These are phyloP conservation scores for Galemys pyrenaicus DNA, from an alignment of 2,113 vertebrate genomes.

Conservation along the genomic window DNA sequence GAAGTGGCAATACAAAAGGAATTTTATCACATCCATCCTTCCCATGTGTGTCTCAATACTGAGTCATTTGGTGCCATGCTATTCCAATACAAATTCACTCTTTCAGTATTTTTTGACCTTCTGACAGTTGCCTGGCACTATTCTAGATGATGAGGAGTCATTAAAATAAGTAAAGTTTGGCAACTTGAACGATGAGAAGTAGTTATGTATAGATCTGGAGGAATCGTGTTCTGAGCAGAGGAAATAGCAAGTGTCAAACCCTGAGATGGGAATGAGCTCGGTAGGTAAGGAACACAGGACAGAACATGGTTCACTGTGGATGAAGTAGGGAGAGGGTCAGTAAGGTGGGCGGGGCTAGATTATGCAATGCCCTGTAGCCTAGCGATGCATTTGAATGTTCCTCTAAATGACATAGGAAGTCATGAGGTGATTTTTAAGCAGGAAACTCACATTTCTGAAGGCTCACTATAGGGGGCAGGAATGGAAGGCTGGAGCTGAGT, in stretches of 20 bases:
- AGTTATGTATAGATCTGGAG: background rate
- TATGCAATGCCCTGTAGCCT: background rate
- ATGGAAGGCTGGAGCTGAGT: background rate
- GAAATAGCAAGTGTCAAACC: background rate
- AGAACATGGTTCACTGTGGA: background rate
- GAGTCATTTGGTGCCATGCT: background rate
- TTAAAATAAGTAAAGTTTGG: background rate
- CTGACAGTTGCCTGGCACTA: background rate
- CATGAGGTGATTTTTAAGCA: background rate
- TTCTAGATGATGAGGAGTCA: background rate
- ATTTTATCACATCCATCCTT: background rate
- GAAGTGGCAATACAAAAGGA: background rate
- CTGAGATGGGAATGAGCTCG: background rate
- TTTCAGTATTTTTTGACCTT: background rate
- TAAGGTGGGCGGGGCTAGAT: background rate
- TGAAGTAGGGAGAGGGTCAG: background rate
- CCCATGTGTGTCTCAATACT: background rate
- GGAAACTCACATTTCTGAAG: background rate
- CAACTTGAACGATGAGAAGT: background rate
- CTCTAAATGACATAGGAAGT: background rate
- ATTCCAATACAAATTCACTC: constrained; percentile 24
- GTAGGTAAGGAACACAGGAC: background rate
- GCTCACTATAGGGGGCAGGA: background rate
- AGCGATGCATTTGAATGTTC: background rate
- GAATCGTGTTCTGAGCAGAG: background rate